Percentiles rank a stretch among this genome's conserved stretches.
Conservation (phyloP, 1,140 invertebrate species). For the Tetragnatha versicolor region DNA sequence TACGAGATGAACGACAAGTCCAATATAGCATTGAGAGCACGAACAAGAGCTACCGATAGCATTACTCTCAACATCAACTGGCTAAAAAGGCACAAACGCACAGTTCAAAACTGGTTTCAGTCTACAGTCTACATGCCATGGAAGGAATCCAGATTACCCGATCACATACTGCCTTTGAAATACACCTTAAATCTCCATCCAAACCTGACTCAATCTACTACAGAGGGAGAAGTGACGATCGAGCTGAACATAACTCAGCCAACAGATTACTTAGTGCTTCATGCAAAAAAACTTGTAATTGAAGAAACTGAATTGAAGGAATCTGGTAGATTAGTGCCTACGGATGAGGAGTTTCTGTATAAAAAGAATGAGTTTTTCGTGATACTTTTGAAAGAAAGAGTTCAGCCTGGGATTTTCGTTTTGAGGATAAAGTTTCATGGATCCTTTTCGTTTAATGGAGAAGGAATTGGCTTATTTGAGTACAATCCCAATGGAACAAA, state of each 20-base stretch:
- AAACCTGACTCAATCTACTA: conserved; percentile 71
- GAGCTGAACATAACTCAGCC: conserved; percentile 66
- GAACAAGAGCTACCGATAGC: not conserved
- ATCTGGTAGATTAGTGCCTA: conserved; percentile 9
- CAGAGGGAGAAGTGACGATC: conserved; percentile 76
- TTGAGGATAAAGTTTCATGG: conserved; percentile 65
- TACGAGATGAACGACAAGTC: not conserved
- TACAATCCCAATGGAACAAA: not conserved
- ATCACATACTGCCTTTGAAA: conserved; percentile 70
- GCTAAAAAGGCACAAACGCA: not conserved
- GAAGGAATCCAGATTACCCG: conserved; percentile 69
- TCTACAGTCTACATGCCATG: conserved; percentile 44
- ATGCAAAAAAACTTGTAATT: conserved; percentile 64
- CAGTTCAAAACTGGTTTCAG: conserved; percentile 1
- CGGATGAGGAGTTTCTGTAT: conserved; percentile 66
- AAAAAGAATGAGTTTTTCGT: conserved; percentile 74
- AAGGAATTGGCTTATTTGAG: not conserved
- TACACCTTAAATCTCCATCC: conserved; percentile 80
- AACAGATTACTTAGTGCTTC: conserved; percentile 64
- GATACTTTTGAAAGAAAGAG: conserved; percentile 66
- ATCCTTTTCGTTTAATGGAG: conserved; percentile 16
- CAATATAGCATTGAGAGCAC: not conserved
- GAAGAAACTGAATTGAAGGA: conserved; percentile 54
- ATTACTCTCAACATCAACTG: conserved; percentile 19
- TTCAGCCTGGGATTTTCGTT: conserved; percentile 70